These are phyloP conservation scores for Eremophila alpestris DNA, from an alignment of 2,797 vertebrate genomes.

Conservation along the genomic window DNA sequence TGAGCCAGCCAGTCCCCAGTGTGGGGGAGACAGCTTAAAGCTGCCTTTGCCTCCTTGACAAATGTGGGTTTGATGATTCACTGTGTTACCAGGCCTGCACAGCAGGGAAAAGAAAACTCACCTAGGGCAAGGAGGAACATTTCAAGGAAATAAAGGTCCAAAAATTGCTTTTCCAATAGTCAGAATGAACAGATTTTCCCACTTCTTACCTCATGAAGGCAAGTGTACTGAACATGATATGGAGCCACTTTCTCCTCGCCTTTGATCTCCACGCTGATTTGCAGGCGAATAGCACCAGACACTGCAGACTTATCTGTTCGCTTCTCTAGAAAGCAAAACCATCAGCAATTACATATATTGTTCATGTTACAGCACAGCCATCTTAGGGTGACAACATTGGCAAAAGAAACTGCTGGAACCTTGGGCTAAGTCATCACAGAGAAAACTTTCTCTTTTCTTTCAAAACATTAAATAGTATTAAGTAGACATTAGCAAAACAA, in stretches of 20 bases:
- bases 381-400: neutral
- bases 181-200: neutral
- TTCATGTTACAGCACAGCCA: neutral
- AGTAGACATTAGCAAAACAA: neutral
- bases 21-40: neutral
- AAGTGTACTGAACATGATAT: conserved; percentile 96
- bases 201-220: conserved; percentile 92
- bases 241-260: conserved; percentile 98
- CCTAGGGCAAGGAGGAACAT: neutral
- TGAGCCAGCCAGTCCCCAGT: neutral
- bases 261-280: conserved; percentile 98
- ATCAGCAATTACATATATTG: neutral
- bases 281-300: conserved; percentile 96
- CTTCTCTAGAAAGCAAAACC: conserved; percentile 84
- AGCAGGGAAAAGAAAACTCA: neutral
- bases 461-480: neutral
- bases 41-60: neutral
- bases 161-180: neutral
- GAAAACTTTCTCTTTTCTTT: neutral
- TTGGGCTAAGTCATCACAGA: neutral
- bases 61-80: neutral
- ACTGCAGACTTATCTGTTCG: conserved; percentile 98
- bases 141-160: neutral
- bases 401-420: neutral
- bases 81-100: neutral